Base-by-base conservation (phyloP, 2,888 invertebrate genomes). In the Leptopterna dolabrata region DNA sequence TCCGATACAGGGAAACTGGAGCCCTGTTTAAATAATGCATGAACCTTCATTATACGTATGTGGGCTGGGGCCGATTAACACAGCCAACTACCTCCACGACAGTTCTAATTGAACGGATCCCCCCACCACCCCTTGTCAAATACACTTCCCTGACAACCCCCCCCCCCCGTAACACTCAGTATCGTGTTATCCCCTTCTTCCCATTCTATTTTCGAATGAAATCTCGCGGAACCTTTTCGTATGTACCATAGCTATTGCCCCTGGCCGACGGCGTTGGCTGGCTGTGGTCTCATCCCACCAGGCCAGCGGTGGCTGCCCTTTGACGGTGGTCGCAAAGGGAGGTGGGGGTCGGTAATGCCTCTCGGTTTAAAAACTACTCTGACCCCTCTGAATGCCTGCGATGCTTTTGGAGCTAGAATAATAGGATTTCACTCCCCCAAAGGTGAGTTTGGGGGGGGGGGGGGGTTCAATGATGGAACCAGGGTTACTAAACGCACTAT, bases 11-110 rank as follows among this genome's bases (percentile, higher is more conserved):
- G 81, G 81, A 81, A 81, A 81, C 81, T 55, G 81, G 81, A 81
- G 51, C 55, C 81, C 55, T 55, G 81, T 81, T 81, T 81, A 81
- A 81, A 81, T 81, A 81, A 81, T 81, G 81, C 81, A 81, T 81
- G 81, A 81, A 81, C 81, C 81, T 81, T 81, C 81, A 81, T 81
- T 81, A 81, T 55, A 81, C 81, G 81, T 81, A 81, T 81, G 81
- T 81, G 81, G 81, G 81, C 81, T 81, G 47, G 19, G 55, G 36
- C 81, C 81, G 81, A 81, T 81, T 81, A 81, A 81, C 81, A 55
- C 81, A 81, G 81, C 81, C 81, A 81, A 81, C 81, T 81, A 81
- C 81, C 81, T 81, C 81, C 81, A 55, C 47, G 81, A 81, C 81
- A 81, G 81, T 81, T 81, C 55, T 81, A 81, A 81, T 81, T 81